Evolutionary conservation across 1,140 invertebrate genomes (phyloP).

Genomic region (Octopus sinensis): DNA sequence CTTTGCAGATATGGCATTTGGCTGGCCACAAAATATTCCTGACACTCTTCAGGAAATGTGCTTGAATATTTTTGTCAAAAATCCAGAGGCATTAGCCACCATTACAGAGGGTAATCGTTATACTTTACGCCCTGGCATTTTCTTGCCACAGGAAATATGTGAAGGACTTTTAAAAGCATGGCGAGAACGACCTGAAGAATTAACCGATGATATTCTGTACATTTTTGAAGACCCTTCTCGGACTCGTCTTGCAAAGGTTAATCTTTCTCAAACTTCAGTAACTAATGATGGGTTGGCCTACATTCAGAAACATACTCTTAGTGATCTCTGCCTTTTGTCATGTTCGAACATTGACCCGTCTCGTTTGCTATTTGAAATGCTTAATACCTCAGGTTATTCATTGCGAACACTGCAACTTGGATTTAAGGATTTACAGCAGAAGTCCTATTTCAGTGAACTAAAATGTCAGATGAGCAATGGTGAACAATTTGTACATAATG

Average conservation of each 20-base stretch:
- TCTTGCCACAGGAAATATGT: slow-evolving; percentile 70
- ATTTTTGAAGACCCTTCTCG: slow-evolving; percentile 69
- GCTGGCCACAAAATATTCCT: slow-evolving; percentile 31
- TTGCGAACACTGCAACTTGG: slow-evolving; percentile 53
- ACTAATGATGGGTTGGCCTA: slow-evolving; percentile 69
- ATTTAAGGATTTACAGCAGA: slow-evolving; percentile 31
- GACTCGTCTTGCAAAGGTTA: slow-evolving; percentile 70
- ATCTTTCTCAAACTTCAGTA: slow-evolving; percentile 69
- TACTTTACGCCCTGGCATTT: slow-evolving; percentile 11
- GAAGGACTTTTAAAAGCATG: slow-evolving; percentile 53
- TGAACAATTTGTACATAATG: background rate
- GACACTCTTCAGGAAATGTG: slow-evolving; percentile 65
- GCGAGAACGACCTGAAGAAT: background rate
- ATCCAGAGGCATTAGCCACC: slow-evolving; percentile 65
- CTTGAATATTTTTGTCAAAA: slow-evolving; percentile 66
- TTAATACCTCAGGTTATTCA: slow-evolving; percentile 59
- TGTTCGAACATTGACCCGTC: slow-evolving; percentile 67
- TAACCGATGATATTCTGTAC: slow-evolving; percentile 44
- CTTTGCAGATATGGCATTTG: slow-evolving; percentile 10
- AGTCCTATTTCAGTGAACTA: background rate
- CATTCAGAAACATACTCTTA: slow-evolving; percentile 70
- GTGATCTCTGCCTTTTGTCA: slow-evolving; percentile 71
- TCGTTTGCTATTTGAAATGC: slow-evolving; percentile 59
- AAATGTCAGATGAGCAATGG: background rate
- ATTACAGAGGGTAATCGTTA: slow-evolving; percentile 46